Percentiles rank a stretch among this genome's conserved stretches.
phyloP scores from a whole-genome alignment of 2,797 vertebrate species.

The Sebastolobus alascanus region DNA sequence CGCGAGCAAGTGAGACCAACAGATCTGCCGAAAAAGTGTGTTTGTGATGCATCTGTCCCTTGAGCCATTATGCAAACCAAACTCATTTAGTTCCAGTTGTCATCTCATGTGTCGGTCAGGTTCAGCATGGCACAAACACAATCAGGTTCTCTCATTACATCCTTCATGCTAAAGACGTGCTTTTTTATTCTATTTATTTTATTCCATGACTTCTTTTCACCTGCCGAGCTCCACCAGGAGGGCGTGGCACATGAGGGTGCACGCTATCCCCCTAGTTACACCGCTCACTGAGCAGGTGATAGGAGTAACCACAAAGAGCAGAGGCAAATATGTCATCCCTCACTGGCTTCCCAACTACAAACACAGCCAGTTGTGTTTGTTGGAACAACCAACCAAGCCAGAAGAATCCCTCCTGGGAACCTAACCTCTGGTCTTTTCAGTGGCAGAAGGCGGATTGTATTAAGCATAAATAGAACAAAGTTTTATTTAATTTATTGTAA shows the following conservation, averaged over 20 bases:
- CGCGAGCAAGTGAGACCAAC: constrained; percentile 6
- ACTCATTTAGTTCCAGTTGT: constrained; percentile 35
- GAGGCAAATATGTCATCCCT: neutral
- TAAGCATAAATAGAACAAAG: neutral
- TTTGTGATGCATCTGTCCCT: constrained; percentile 14
- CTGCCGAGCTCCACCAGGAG: neutral
- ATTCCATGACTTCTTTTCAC: neutral
- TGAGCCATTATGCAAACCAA: constrained; percentile 19
- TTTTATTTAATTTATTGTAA: neutral
- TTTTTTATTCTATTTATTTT: neutral
- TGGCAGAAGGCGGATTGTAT: neutral
- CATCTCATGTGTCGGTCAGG: constrained; percentile 11
- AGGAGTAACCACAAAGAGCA: neutral
- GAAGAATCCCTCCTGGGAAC: neutral
- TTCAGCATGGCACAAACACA: neutral
- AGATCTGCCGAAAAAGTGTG: constrained; percentile 10
- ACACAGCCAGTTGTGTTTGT: neutral
- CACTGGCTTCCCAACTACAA: neutral
- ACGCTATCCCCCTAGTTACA: too few species aligned
- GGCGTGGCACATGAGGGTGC: neutral
- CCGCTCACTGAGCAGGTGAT: constrained; percentile 3
- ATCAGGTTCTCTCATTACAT: neutral
- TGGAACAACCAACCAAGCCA: neutral
- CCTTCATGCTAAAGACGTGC: neutral
- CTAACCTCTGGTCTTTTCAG: neutral